Evolutionary conservation across 64 coral and sea anemone genomes (phyloP).

Genomic region (Stichodactyla helianthus): DNA sequence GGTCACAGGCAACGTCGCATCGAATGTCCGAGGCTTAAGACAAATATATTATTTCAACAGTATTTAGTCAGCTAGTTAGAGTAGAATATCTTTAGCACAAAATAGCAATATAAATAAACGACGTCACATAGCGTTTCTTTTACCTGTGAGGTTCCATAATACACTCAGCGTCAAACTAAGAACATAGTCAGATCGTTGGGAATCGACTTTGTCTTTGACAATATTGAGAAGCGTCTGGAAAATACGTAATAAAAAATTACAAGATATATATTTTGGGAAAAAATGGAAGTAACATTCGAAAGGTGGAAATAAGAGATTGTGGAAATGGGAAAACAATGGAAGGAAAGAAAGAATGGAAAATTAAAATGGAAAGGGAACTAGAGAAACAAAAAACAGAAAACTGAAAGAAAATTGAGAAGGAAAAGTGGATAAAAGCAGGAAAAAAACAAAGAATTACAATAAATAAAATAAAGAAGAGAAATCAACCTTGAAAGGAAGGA

Average conservation of each 20-base stretch:
- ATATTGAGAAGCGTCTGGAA: conserved; percentile 34
- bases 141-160: conserved; percentile 57
- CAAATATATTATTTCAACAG: too few species aligned
- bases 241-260: neutral
- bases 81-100: too few species aligned
- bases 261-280: neutral
- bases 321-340: neutral
- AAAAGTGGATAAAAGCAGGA: neutral
- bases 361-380: neutral
- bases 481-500: neutral
- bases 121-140: neutral
- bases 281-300: neutral
- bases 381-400: too few species aligned
- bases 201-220: conserved; percentile 32
- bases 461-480: too few species aligned
- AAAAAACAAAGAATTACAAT: neutral
- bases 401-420: neutral
- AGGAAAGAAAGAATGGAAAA: neutral
- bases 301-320: neutral
- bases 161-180: conserved; percentile 46
- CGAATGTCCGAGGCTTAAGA: too few species aligned
- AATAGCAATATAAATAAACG: too few species aligned
- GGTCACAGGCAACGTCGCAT: too few species aligned
- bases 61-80: too few species aligned
- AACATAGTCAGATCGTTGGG: conserved; percentile 12